These are phyloP conservation scores for Calidris pygmaea DNA, from an alignment of 2,113 vertebrate genomes.

Conservation along the genomic window DNA sequence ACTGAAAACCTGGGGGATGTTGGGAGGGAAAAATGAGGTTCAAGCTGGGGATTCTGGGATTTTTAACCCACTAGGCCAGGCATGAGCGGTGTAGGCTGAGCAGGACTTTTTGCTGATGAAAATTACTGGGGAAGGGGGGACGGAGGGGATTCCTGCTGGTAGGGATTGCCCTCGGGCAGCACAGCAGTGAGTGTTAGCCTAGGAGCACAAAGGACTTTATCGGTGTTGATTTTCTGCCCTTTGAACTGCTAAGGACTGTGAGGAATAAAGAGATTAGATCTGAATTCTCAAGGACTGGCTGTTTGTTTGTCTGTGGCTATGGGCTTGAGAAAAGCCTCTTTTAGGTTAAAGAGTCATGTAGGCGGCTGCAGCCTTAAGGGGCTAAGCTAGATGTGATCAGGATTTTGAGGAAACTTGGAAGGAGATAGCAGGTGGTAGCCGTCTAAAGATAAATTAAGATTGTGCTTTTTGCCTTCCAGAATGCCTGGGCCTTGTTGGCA, in stretches of 20 bases:
- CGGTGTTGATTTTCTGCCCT: slow-evolving; percentile 29
- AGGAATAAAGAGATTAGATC: slow-evolving; percentile 42
- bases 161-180: background rate
- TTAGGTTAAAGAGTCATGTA: background rate
- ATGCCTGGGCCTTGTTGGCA: background rate
- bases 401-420: background rate
- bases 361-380: background rate
- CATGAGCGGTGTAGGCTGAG: background rate
- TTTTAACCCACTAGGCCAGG: background rate
- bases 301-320: slow-evolving; percentile 22
- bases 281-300: background rate
- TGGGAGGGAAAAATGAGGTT: background rate
- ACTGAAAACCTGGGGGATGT: background rate
- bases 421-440: background rate
- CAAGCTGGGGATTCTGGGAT: background rate
- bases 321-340: background rate
- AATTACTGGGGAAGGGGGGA: background rate
- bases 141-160: background rate
- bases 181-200: background rate
- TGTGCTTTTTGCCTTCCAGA: background rate
- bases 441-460: background rate
- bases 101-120: background rate
- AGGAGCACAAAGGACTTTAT: slow-evolving; percentile 19
- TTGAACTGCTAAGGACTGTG: slow-evolving; percentile 30
- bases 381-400: background rate